Conservation (phyloP, 2,888 invertebrate genomes). For the Thera obeliscata region DNA sequence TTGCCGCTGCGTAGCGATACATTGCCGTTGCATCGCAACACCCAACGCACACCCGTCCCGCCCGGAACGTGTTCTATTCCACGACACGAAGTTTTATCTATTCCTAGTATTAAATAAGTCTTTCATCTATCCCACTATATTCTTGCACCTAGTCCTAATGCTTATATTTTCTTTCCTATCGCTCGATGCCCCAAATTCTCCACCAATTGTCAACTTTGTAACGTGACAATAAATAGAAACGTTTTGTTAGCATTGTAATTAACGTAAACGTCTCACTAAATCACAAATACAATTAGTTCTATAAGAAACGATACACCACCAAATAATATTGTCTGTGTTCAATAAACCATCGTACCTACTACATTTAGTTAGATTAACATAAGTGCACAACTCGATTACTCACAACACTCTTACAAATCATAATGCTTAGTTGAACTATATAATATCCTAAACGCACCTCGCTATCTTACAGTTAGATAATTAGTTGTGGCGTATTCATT, state of each 20-base stretch:
- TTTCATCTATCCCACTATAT: constrained; percentile 61
- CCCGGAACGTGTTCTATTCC: constrained; percentile 82
- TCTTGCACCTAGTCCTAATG: constrained; percentile 60
- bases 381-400: constrained; percentile 42
- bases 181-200: constrained; percentile 25
- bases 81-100: constrained; percentile 69
- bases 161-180: constrained; percentile 36
- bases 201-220: constrained; percentile 48
- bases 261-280: constrained; percentile 17
- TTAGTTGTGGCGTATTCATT: constrained; percentile 43
- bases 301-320: constrained; percentile 71
- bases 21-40: constrained; percentile 54
- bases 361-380: constrained; percentile 41
- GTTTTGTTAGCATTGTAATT: constrained; percentile 38
- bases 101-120: constrained; percentile 54
- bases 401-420: constrained; percentile 21
- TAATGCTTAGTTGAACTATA: constrained; percentile 32
- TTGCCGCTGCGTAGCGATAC: constrained; percentile 23
- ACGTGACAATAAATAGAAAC: constrained; percentile 64
- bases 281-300: constrained; percentile 32
- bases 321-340: constrained; percentile 76
- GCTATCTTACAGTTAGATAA: constrained; percentile 48
- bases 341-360: constrained; percentile 45
- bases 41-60: constrained; percentile 81
- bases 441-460: constrained; percentile 54